Percentiles rank a stretch among this genome's conserved stretches.
Evolutionary conservation across 1,140 invertebrate genomes (phyloP).

Genomic region (Saccostrea glomerata): DNA sequence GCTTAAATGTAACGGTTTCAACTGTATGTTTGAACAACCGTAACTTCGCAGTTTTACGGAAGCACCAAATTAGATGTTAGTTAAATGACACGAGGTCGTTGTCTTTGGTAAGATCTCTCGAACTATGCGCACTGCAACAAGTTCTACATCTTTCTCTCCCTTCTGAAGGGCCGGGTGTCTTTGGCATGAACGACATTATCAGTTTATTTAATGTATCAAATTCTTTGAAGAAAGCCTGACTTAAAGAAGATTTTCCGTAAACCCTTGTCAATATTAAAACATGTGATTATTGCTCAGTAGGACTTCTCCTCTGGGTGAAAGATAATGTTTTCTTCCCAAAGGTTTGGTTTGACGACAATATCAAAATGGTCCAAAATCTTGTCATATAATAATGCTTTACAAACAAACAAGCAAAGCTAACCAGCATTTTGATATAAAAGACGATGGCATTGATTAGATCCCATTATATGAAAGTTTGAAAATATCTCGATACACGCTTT

Average conservation of each 20-base stretch:
- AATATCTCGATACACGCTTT: no score
- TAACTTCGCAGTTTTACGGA: not conserved
- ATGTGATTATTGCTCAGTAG: not conserved
- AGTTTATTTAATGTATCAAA: slow-evolving; percentile 1
- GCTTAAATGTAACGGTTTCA: slow-evolving; percentile 4
- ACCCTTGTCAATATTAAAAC: not conserved
- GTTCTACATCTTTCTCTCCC: not conserved
- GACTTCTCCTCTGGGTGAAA: not conserved
- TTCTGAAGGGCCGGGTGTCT: not conserved
- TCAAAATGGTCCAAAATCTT: not conserved
- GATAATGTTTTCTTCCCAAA: not conserved
- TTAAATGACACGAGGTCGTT: not conserved
- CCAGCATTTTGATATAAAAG: no score
- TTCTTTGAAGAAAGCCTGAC: not conserved
- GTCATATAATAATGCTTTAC: not conserved
- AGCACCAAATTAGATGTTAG: not conserved
- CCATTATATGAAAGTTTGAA: no score
- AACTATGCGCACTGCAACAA: not conserved
- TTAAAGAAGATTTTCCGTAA: slow-evolving; percentile 2
- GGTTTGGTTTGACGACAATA: not conserved
- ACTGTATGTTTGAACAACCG: not conserved
- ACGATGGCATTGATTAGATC: no score
- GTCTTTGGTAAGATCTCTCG: not conserved
- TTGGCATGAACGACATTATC: not conserved
- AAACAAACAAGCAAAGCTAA: not conserved